These are phyloP conservation scores for Poecilus cupreus DNA, from an alignment of 2,888 invertebrate species.

Conservation along the genomic window DNA sequence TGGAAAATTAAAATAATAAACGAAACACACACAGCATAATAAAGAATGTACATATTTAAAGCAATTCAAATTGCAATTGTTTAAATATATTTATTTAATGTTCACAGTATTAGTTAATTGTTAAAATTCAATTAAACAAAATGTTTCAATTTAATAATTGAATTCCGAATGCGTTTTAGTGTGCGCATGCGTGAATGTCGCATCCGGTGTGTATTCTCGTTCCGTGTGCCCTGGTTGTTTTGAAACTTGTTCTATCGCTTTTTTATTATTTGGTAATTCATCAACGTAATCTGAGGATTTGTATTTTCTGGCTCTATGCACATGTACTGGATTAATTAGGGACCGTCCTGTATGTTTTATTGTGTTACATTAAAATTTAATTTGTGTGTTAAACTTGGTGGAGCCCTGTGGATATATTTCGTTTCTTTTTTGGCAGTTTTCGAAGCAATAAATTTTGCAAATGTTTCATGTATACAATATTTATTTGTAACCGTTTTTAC, in stretches of 20 bases:
- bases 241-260: constrained; percentile 34
- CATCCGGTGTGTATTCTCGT: not conserved
- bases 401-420: not conserved
- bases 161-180: not conserved
- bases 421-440: constrained; percentile 23
- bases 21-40: too few relatives aligned
- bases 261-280: constrained; percentile 46
- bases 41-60: too few relatives aligned
- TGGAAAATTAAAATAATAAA: too few relatives aligned
- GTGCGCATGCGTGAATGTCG: not conserved
- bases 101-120: too few relatives aligned
- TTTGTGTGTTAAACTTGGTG: constrained; percentile 29
- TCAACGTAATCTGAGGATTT: constrained; percentile 44
- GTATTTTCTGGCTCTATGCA: constrained; percentile 37
- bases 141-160: too few relatives aligned
- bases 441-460: not conserved
- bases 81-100: too few relatives aligned
- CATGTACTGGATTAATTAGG: constrained; percentile 46
- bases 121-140: too few relatives aligned
- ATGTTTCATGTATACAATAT: not conserved
- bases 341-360: constrained; percentile 25
- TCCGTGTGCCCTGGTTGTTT: not conserved
- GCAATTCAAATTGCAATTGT: too few relatives aligned
- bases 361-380: constrained; percentile 45
- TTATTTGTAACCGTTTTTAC: not conserved